Conservation (phyloP, 2,797 vertebrate genomes). For the Melanotaenia trifasciata region DNA sequence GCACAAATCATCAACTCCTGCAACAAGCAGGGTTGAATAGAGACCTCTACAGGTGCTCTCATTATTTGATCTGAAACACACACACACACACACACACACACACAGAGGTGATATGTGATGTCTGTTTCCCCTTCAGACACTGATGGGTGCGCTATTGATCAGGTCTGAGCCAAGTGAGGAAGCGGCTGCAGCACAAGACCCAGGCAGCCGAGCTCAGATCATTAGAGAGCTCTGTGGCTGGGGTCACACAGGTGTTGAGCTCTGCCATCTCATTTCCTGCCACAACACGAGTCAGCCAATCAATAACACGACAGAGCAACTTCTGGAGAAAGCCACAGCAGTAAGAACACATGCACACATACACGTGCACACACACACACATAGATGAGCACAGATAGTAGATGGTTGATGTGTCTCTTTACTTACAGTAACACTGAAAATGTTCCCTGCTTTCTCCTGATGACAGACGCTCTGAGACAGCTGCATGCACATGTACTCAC, state of each 20-base stretch:
- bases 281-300: slow-evolving; percentile 61
- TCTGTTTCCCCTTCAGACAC: slow-evolving; percentile 17
- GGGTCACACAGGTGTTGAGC: slow-evolving; percentile 72
- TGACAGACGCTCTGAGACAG: slow-evolving; percentile 66
- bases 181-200: slow-evolving; percentile 36
- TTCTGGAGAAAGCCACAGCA: slow-evolving; percentile 44
- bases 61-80: slow-evolving; percentile 46
- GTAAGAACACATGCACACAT: neutral
- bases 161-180: slow-evolving; percentile 50
- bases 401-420: slow-evolving; percentile 32
- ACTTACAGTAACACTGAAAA: slow-evolving; percentile 68
- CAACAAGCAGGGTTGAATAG: slow-evolving; percentile 39
- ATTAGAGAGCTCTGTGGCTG: slow-evolving; percentile 57
- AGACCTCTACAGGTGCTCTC: slow-evolving; percentile 60
- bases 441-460: slow-evolving; percentile 55
- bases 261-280: slow-evolving; percentile 66
- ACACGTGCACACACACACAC: slow-evolving; percentile 4
- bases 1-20: slow-evolving; percentile 39
- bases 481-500: slow-evolving; percentile 62
- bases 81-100: slow-evolving; percentile 20
- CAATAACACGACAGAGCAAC: slow-evolving; percentile 55
- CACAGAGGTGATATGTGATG: neutral
- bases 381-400: neutral
- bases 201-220: slow-evolving; percentile 65
- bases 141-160: slow-evolving; percentile 60